Conservation (phyloP, 92 coral and sea anemone species). For the Desmophyllum pertusum region DNA sequence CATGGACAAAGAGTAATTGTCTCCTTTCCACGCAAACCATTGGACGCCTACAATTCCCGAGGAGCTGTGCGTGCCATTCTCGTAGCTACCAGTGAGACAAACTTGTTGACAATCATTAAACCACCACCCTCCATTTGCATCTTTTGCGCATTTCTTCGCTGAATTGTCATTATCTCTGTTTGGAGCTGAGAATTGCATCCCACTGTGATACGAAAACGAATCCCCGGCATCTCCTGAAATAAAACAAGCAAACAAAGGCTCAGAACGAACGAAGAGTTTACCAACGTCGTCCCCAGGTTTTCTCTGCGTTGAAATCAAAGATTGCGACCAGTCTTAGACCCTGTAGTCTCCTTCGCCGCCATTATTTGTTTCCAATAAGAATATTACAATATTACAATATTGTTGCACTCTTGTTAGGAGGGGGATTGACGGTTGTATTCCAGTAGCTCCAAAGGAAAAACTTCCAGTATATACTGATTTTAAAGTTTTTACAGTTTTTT, state of each 20-base stretch:
- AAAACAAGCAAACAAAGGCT: background rate
- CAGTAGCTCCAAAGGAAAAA: too few species aligned
- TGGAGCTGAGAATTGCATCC: conserved; percentile 57
- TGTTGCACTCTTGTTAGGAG: too few species aligned
- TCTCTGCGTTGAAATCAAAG: background rate
- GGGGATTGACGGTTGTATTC: background rate
- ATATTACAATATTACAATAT: too few species aligned
- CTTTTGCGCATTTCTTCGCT: conserved; percentile 43
- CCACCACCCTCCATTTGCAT: conserved; percentile 76
- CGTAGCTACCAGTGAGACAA: conserved; percentile 66
- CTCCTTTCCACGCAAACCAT: conserved; percentile 75
- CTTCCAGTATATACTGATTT: too few species aligned
- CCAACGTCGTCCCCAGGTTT: background rate
- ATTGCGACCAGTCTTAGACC: background rate
- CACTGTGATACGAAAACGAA: conserved; percentile 62
- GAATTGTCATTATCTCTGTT: conserved; percentile 60
- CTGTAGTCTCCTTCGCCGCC: too few species aligned
- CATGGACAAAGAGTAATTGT: conserved; percentile 44
- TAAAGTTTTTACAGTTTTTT: too few species aligned
- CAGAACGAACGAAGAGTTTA: background rate
- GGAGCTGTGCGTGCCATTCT: conserved; percentile 47
- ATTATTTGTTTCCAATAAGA: too few species aligned
- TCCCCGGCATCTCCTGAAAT: conserved; percentile 67
- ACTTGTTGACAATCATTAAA: conserved; percentile 61
- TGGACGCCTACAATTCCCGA: conserved; percentile 69